Base-by-base conservation (phyloP, 2,113 vertebrate genomes). In the Psittacula cyanocephala region DNA sequence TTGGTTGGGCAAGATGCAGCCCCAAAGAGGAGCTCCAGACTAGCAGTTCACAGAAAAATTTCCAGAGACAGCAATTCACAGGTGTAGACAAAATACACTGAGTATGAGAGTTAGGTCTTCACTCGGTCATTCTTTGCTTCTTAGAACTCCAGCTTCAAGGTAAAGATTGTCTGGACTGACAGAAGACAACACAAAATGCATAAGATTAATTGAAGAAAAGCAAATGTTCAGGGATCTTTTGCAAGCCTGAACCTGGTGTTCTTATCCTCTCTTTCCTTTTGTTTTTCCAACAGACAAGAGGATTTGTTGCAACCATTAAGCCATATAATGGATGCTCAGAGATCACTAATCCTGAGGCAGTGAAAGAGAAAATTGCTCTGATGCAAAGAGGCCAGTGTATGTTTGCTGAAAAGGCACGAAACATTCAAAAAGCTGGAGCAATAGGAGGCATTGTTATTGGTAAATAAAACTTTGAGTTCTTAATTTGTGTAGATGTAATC, bases 361-460 rank as follows among this genome's bases (percentile, higher is more conserved):
- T 99, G 81, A 98, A 98, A 95, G 99, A 99, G 37, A 99, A 98
- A 96, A 99, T 99, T 72, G 99, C 99, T 65, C 88, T 99, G 93
- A 98, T 99, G 90, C 99, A 99, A 81, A 98, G 99, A 94, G 99
- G 99, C 59, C 99, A 99, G 97, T 99, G 99, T 89, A 99, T 99
- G 99, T 99, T 99, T 96, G 99, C 99, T 35, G 99, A 99, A 96
- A 99, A 99, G 96, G 99, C 99, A 28, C 98, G 99, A 19, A 98
- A 99, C 95, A 98, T 99, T 96, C 99, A 99, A 97, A 99, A 98
- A 91, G 99, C 99, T 33, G 99, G 99, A 19, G 99, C 99, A 78
- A 99, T 99, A 18, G 99, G 99, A 13, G 99, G 99, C 94, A 99
- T 99, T 49, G 99, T 99, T 89, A 99, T 99, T 22, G 99, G 99